Evolutionary conservation across 2,888 invertebrate species (phyloP).

Genomic region (Didymodactylos carnosus): DNA sequence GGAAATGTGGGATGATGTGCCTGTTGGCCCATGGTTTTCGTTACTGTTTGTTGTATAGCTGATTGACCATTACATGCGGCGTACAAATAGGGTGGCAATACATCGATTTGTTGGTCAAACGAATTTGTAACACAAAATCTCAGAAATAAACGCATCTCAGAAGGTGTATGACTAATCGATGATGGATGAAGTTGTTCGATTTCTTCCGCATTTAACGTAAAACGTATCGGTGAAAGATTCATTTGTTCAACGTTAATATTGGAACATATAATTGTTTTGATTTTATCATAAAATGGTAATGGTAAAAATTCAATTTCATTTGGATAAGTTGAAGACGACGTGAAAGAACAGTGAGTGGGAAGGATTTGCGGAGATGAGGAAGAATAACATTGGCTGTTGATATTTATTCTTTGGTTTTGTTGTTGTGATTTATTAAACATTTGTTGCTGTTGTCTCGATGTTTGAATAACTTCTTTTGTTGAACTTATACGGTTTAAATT

Average conservation of each 20-base stretch:
- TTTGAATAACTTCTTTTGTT: not conserved
- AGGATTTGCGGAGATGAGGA: not conserved
- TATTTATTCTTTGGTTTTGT: not conserved
- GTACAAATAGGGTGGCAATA: not conserved
- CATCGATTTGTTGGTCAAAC: not conserved
- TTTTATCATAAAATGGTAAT: not conserved
- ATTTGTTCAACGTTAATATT: not conserved
- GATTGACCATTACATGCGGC: not conserved
- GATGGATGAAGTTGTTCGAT: too few species aligned
- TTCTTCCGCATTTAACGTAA: not conserved
- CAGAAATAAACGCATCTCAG: too few species aligned
- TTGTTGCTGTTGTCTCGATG: too few species aligned
- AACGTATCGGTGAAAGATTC: not conserved
- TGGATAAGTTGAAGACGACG: not conserved
- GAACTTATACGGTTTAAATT: not conserved
- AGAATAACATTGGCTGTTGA: not conserved
- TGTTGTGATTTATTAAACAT: too few species aligned
- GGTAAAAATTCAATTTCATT: not conserved
- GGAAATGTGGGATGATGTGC: not conserved
- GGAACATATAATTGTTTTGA: not conserved
- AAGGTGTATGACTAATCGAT: too few species aligned
- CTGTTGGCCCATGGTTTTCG: not conserved
- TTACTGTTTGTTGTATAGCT: not conserved
- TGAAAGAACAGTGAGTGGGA: too few species aligned
- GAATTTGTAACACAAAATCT: not conserved